Evolutionary conservation across 2,113 vertebrate species (phyloP), one percentile per base, ranked within the genome.

Genomic region (Cyprinodon brontotheroides): DNA sequence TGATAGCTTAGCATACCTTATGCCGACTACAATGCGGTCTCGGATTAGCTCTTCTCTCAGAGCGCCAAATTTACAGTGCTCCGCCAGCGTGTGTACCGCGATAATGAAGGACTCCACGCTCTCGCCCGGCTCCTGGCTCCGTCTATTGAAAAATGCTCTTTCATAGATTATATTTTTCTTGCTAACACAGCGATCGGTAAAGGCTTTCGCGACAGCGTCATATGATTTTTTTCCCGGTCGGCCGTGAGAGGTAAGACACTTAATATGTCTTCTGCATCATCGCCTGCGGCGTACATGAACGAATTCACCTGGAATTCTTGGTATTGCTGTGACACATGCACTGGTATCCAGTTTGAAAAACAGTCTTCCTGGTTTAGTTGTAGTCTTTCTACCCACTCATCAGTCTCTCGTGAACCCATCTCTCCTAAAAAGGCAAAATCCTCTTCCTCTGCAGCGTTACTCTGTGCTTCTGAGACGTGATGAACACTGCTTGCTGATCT

Each of bases 321-420:
- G 10, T 15, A 83, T 80, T 5, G 61, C 74, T 41, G 73, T 78
- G 37, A 83, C 70, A 1, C 39, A 36, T 14, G 74, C 77, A 0
- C 74, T 73, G 0, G 61, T 82, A 13, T 86, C 79, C 37, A 82
- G 37, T 37, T 63, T 63, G 37, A 63, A 63, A 3, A 38, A 14
- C 36, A 13, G 11, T 63, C 13, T 13, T 63, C 9, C 11, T 38
- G 9, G 36, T 63, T 63, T 7, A 63, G n/a, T 3, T 38, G 29
- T 0, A 63, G 36, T 6, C 3, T 5, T 3, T 38, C 61, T 4
- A 37, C 8, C 37, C 29, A 39, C n/a, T 38, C 29, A 37, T 38
- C 61, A 5, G 13, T 14, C 39, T 7, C 20, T 63, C 8, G 13
- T 15, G 10, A 11, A 12, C 0, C 15, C 29, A 63, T 13, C 15